A percentile compares a stretch with the other conserved stretches of the same genome.
Conservation (phyloP, 2,797 vertebrate genomes). For the Acanthopagrus latus region DNA sequence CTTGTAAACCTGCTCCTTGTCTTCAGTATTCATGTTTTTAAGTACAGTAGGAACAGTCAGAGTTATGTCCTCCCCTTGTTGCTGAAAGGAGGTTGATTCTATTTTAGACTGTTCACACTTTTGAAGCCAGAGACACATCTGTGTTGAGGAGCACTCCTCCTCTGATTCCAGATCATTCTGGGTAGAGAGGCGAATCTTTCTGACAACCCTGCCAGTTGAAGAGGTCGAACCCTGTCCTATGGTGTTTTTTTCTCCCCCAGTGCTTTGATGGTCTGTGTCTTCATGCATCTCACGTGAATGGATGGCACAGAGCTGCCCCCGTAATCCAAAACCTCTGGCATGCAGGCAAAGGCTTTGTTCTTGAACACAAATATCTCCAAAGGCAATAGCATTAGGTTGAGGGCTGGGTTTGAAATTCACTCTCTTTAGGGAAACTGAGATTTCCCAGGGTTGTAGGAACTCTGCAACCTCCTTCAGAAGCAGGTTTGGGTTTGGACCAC, state of each 20-base stretch:
- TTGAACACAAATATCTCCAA: slow-evolving; percentile 83
- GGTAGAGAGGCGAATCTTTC: slow-evolving; percentile 81
- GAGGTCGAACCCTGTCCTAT: slow-evolving; percentile 58
- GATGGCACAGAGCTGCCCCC: slow-evolving; percentile 80
- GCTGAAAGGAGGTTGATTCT: slow-evolving; percentile 67
- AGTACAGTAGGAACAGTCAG: slow-evolving; percentile 76
- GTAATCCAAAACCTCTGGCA: slow-evolving; percentile 75
- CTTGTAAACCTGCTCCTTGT: slow-evolving; percentile 53
- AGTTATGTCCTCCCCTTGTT: slow-evolving; percentile 71
- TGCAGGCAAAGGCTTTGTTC: slow-evolving; percentile 79
- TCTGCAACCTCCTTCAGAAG: slow-evolving; percentile 75
- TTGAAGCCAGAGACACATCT: slow-evolving; percentile 57
- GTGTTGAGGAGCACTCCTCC: slow-evolving; percentile 57
- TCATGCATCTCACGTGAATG: slow-evolving; percentile 76
- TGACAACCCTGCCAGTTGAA: slow-evolving; percentile 68
- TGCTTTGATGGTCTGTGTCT: slow-evolving; percentile 42
- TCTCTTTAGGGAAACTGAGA: slow-evolving; percentile 83
- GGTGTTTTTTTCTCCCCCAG: slow-evolving; percentile 46
- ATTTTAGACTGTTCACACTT: slow-evolving; percentile 73
- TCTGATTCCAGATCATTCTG: slow-evolving; percentile 67
- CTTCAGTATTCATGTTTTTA: slow-evolving; percentile 71
- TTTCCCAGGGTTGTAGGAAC: slow-evolving; percentile 84
- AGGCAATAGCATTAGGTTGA: slow-evolving; percentile 80
- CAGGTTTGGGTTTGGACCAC: slow-evolving; percentile 35
- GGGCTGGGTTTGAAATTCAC: slow-evolving; percentile 86